A percentile compares a stretch with the other conserved stretches of the same genome.
Conservation (phyloP, 2,797 vertebrate genomes). For the Acanthis flammea region DNA sequence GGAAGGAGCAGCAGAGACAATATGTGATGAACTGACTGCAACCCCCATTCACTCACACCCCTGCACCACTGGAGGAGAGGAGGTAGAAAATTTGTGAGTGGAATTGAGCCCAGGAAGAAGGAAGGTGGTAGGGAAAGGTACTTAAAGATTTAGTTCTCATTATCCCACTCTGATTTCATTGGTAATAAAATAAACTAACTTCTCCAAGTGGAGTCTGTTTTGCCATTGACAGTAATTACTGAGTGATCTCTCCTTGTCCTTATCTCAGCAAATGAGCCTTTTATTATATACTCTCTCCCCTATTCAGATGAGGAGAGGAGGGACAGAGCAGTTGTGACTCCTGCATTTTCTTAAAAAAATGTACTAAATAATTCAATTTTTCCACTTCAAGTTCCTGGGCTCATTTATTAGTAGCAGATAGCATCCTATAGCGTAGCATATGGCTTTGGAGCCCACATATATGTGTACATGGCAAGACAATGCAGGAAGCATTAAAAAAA, state of each 20-base stretch:
- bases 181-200: neutral
- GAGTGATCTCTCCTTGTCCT: too few relatives aligned
- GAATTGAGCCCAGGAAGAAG: neutral
- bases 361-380: neutral
- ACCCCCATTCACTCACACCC: rapidly evolving
- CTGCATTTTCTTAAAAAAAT: neutral
- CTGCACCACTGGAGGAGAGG: too few relatives aligned
- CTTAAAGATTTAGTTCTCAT: neutral
- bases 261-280: neutral
- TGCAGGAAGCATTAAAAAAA: neutral
- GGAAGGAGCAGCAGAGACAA: neutral
- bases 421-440: neutral
- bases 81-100: neutral
- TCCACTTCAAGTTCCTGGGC: neutral
- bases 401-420: neutral
- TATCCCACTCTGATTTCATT: neutral
- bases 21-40: neutral
- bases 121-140: neutral
- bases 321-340: neutral
- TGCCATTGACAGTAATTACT: neutral
- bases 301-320: neutral
- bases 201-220: neutral
- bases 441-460: neutral
- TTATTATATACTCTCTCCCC: neutral
- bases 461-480: neutral